Evolutionary conservation across 92 coral and sea anemone species (phyloP).

Genomic region (Umimayanthus chanpuru): DNA sequence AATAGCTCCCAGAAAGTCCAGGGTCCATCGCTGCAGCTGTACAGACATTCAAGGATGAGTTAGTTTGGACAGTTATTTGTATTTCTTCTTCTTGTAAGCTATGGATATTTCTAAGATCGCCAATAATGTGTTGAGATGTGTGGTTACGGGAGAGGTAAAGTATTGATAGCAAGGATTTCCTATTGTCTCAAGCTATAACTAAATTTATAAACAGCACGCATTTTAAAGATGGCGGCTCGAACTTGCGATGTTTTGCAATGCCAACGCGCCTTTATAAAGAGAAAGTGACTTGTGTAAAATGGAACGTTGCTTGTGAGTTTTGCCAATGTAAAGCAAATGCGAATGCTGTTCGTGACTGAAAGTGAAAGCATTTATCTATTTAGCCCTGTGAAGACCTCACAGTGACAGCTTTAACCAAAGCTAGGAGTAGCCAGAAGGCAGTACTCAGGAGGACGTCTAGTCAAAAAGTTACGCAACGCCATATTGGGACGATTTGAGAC

Average conservation of each 20-base stretch:
- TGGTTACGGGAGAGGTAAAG: constrained; percentile 84
- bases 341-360: too few relatives aligned
- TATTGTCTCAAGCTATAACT: neutral
- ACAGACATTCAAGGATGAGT: too few relatives aligned
- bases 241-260: neutral
- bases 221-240: neutral
- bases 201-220: neutral
- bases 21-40: too few relatives aligned
- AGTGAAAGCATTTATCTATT: too few relatives aligned
- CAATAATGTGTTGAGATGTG: constrained; percentile 79
- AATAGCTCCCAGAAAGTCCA: too few relatives aligned
- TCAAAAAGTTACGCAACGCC: too few relatives aligned
- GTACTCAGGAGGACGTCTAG: too few relatives aligned
- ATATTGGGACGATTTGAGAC: too few relatives aligned
- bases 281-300: neutral
- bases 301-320: neutral
- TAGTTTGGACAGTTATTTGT: neutral
- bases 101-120: constrained; percentile 92
- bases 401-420: too few relatives aligned
- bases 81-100: neutral
- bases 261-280: too few relatives aligned
- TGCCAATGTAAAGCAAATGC: neutral
- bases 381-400: too few relatives aligned
- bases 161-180: neutral
- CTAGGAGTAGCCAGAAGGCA: too few relatives aligned